Base-by-base conservation (phyloP, 2,797 vertebrate genomes). In the Trematomus bernacchii region DNA sequence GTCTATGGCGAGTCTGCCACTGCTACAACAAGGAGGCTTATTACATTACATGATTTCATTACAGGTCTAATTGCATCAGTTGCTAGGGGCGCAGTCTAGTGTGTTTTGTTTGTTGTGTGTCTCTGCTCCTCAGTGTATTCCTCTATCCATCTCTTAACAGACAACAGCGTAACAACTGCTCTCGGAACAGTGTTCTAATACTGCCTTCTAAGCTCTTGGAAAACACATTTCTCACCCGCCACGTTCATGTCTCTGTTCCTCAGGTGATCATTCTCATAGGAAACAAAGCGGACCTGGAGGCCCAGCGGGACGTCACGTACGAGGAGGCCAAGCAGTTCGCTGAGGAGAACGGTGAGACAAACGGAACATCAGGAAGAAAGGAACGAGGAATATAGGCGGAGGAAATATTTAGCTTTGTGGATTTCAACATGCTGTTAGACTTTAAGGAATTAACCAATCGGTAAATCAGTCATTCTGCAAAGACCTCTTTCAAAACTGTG, bases 201-300 rank as follows among this genome's bases (percentile, higher is more conserved):
- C 33, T 23, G 23, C 33, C 40, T 47, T 4, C 13, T 6, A 18
- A 53, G 50, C 33, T 15, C 13, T 73, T 10, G 11, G 21, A 30
- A 37, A 65, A n/a, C 15, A 43, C 12, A 53, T 27, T 21, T 79
- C 78, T 85, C 68, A 84, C 52, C 16, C 48, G n/a, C 23, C 19
- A 30, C 33, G 12, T 76, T 43, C 59, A 42, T 44, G 30, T 79
- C 30, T 77, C 9, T 86, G 21, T 65, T 51, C 58, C 19, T 40
- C 89, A 99, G 98, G 98, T 99, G 93, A 99, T 99, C 93, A 99
- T 99, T 93, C 97, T 99, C 86, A 99, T 99, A 94, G 98, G 98
- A 93, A 99, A 99, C 91, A 99, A 99, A 95, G 98, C 97, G 19
- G 98, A 99, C 84, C 92, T 99, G 92, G 98, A 99, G 92, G 98